Percentiles rank a stretch among this genome's conserved stretches.
Evolutionary conservation across 53 echinoderm and acorn worm species (phyloP).

Genomic region (Paracentrotus lividus): DNA sequence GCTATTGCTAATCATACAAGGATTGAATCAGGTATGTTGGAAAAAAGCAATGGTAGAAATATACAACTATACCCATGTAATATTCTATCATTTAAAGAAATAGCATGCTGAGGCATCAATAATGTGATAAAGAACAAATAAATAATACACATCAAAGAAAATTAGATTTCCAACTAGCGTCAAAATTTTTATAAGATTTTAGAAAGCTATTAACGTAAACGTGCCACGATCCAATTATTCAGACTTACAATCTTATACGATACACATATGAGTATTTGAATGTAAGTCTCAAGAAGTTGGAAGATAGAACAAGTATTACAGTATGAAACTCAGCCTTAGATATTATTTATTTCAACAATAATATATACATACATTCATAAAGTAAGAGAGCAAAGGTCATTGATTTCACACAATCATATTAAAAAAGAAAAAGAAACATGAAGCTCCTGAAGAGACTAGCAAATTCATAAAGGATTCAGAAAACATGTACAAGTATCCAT

Average conservation of each 20-base stretch:
- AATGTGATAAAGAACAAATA: not conserved
- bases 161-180: not conserved
- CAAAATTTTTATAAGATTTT: not conserved
- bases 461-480: not conserved
- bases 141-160: not conserved
- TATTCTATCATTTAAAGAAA: not conserved
- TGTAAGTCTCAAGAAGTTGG: not conserved
- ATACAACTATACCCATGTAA: not conserved
- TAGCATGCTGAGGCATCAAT: not conserved
- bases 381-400: not conserved
- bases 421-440: not conserved
- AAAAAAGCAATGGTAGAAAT: not conserved
- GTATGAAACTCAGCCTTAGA: conserved; percentile 33
- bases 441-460: not conserved
- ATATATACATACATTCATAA: conserved; percentile 9
- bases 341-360: conserved; percentile 23
- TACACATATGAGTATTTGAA: not conserved
- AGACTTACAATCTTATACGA: not conserved
- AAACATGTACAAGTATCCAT: not conserved
- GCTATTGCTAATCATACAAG: too few relatives aligned
- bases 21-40: not conserved
- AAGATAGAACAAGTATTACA: conserved; percentile 27
- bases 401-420: not conserved
- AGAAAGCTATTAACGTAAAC: not conserved
- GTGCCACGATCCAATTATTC: not conserved